phyloP scores from a whole-genome alignment of 2,113 vertebrate species.

The Meles meles region DNA sequence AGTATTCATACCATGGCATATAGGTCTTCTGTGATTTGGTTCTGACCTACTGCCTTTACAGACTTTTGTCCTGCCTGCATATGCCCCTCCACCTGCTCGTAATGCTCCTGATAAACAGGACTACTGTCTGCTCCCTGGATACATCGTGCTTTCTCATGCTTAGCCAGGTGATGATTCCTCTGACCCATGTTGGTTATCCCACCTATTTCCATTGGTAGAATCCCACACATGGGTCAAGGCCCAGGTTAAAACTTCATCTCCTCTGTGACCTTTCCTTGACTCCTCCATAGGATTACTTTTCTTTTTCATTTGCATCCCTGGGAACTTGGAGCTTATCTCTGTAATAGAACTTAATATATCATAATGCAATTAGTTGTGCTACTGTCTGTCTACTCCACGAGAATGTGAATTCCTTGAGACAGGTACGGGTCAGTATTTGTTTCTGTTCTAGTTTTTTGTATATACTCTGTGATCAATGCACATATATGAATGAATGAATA shows the following conservation, averaged over 20 bases:
- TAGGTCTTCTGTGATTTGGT: neutral
- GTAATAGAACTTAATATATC: neutral
- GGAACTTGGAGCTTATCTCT: neutral
- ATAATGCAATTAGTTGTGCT: neutral
- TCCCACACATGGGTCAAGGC: neutral
- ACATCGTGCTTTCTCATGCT: neutral
- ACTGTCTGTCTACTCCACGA: neutral
- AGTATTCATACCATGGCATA: neutral
- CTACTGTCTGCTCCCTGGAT: neutral
- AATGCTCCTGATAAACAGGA: neutral
- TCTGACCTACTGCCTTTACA: neutral
- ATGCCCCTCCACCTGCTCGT: neutral
- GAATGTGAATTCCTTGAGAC: neutral
- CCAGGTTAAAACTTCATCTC: neutral
- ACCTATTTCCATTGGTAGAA: neutral
- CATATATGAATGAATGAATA: neutral
- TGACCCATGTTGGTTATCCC: neutral
- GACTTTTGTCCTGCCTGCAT: neutral
- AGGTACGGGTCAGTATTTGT: neutral
- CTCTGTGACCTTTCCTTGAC: neutral
- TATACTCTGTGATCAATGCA: neutral
- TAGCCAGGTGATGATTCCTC: neutral
- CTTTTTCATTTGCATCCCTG: neutral
- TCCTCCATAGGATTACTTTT: neutral
- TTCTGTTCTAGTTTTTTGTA: neutral